Conservation (phyloP, 2,113 vertebrate species). For the Carassius auratus region DNA sequence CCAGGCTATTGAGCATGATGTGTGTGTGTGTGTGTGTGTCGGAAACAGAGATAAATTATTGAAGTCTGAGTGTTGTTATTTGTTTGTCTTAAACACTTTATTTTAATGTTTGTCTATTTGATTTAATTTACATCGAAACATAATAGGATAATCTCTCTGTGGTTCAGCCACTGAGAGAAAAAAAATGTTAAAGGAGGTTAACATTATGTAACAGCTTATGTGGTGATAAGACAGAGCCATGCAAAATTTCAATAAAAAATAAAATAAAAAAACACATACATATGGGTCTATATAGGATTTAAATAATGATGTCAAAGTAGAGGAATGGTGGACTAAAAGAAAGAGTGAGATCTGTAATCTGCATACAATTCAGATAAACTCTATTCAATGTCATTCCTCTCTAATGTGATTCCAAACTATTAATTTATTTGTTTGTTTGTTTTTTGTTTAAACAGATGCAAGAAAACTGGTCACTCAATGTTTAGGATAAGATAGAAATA, state of each 20-base stretch:
- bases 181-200: background rate
- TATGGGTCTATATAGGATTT: background rate
- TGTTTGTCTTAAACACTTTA: background rate
- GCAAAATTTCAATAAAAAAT: background rate
- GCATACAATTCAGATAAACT: background rate
- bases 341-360: background rate
- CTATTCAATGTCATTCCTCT: background rate
- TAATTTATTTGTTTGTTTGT: background rate
- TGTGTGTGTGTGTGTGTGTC: background rate
- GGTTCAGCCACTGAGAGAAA: background rate
- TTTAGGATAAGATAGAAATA: background rate
- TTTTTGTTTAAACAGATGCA: background rate
- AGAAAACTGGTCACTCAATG: background rate
- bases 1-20: slow-evolving; percentile 25
- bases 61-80: background rate
- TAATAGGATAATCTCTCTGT: slow-evolving; percentile 5
- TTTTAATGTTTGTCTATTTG: background rate
- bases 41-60: background rate
- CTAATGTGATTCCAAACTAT: background rate
- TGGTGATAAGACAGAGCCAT: background rate
- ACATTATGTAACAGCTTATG: background rate
- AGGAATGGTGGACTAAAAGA: background rate
- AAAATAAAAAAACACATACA: background rate
- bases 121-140: background rate
- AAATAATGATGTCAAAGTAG: background rate